Conservation (phyloP, 2,113 vertebrate species). For the Tichodroma muraria region DNA sequence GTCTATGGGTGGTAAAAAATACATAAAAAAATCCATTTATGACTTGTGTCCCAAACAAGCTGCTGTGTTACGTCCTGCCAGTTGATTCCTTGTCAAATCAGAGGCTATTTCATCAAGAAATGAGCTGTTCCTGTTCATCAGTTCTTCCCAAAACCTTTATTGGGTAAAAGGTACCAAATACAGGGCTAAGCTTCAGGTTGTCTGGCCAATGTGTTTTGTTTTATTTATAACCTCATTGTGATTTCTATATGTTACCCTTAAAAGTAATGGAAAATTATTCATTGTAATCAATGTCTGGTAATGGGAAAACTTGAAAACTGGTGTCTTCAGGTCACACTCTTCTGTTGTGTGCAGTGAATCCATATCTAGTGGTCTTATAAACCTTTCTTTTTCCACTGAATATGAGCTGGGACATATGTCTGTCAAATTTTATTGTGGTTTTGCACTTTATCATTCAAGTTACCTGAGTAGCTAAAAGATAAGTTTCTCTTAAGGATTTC, state of each 20-base stretch:
- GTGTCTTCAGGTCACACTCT: not conserved
- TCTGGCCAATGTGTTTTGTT: not conserved
- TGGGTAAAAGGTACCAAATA: not conserved
- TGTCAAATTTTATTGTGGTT: slow-evolving; percentile 33
- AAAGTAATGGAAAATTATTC: not conserved
- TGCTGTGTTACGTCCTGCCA: not conserved
- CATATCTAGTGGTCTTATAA: not conserved
- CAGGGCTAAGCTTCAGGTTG: not conserved
- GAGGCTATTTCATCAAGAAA: not conserved
- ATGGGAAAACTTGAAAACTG: slow-evolving; percentile 29
- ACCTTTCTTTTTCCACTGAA: not conserved
- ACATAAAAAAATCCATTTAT: not conserved
- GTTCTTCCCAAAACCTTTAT: not conserved
- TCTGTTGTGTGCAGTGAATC: not conserved
- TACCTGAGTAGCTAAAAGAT: not conserved
- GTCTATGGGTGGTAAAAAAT: not conserved
- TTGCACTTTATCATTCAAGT: slow-evolving; percentile 48
- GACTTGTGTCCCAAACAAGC: not conserved
- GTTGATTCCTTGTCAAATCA: not conserved
- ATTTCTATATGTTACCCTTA: not conserved
- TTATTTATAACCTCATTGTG: not conserved
- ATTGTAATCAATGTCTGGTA: slow-evolving; percentile 7
- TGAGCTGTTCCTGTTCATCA: not conserved
- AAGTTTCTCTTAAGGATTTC: not conserved
- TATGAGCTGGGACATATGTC: not conserved